These are phyloP conservation scores for Scaptomyza polygonia DNA, from an alignment of 2,888 invertebrate genomes.

Conservation along the genomic window DNA sequence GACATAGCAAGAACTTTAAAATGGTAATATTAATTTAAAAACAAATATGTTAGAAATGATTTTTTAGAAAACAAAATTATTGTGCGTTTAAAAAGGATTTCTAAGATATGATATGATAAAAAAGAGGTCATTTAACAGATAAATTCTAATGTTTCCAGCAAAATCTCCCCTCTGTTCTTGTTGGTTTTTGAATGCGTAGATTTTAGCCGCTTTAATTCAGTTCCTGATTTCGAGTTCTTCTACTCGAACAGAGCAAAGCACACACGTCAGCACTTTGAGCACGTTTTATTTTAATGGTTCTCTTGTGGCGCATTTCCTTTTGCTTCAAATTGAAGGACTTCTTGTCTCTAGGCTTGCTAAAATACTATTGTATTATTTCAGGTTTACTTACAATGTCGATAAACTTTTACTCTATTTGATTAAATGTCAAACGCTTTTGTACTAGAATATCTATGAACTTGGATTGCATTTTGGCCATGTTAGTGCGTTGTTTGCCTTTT, in stretches of 20 bases:
- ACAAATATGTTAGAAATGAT: too few species aligned
- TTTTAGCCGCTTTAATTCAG: conserved; percentile 13
- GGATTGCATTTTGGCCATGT: conserved; percentile 6
- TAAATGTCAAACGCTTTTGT: not conserved
- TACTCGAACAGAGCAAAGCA: not conserved
- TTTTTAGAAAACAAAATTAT: too few species aligned
- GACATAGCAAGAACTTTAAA: too few species aligned
- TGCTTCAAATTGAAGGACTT: not conserved
- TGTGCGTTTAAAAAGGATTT: too few species aligned
- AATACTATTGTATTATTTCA: conserved; percentile 13
- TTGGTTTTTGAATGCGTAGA: conserved; percentile 58
- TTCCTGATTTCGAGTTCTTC: conserved; percentile 1
- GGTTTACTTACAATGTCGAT: not conserved
- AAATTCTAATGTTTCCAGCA: not conserved
- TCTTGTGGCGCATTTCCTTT: conserved; percentile 68
- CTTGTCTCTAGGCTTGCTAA: conserved; percentile 17
- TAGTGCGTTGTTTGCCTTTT: not conserved
- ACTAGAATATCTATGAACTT: not conserved
- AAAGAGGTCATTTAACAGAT: not conserved
- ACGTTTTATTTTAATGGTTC: conserved; percentile 77
- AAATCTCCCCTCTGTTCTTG: conserved; percentile 8
- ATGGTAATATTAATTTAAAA: too few species aligned
- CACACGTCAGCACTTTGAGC: conserved; percentile 63
- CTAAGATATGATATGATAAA: too few species aligned
- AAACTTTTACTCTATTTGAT: conserved; percentile 10